These are phyloP conservation scores for Caenorhabditis panamensis DNA, from an alignment of 2,888 invertebrate genomes.

Conservation along the genomic window DNA sequence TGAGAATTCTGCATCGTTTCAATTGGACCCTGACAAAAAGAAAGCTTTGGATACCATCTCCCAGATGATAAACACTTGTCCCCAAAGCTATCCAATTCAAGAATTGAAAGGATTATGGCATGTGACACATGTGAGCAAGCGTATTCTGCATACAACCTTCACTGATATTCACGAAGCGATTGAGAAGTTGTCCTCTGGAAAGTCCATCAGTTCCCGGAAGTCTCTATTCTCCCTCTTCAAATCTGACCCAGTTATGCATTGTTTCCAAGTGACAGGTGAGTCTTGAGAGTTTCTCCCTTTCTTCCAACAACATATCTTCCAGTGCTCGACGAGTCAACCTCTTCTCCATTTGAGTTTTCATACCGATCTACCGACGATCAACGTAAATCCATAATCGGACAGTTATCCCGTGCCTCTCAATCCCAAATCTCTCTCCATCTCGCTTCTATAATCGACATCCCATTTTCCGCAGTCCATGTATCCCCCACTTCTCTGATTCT, in stretches of 20 bases:
- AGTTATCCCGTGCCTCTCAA: slow-evolving; percentile 31
- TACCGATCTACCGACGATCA: slow-evolving; percentile 34
- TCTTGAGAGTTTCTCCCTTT: not conserved
- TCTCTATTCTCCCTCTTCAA: slow-evolving; percentile 49
- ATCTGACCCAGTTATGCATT: slow-evolving; percentile 45
- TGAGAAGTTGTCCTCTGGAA: slow-evolving; percentile 42
- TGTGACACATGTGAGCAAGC: slow-evolving; percentile 48
- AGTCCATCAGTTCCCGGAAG: slow-evolving; percentile 43
- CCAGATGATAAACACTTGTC: slow-evolving; percentile 57
- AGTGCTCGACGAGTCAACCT: slow-evolving; percentile 48
- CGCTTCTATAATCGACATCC: slow-evolving; percentile 48
- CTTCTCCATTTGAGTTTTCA: slow-evolving; percentile 53
- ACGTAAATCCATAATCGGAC: slow-evolving; percentile 55
- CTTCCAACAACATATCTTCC: not conserved
- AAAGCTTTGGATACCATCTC: slow-evolving; percentile 42
- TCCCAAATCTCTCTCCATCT: slow-evolving; percentile 43
- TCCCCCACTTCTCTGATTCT: slow-evolving; percentile 27
- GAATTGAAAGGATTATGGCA: slow-evolving; percentile 52
- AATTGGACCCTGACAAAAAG: slow-evolving; percentile 38
- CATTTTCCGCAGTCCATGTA: slow-evolving; percentile 25
- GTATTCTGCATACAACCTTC: slow-evolving; percentile 40
- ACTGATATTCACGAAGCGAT: slow-evolving; percentile 55
- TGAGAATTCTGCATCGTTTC: slow-evolving; percentile 22
- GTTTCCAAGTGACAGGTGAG: slow-evolving; percentile 52
- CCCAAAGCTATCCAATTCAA: slow-evolving; percentile 30